These are phyloP conservation scores for Pluvialis apricaria DNA, from an alignment of 2,113 vertebrate species.

Conservation along the genomic window DNA sequence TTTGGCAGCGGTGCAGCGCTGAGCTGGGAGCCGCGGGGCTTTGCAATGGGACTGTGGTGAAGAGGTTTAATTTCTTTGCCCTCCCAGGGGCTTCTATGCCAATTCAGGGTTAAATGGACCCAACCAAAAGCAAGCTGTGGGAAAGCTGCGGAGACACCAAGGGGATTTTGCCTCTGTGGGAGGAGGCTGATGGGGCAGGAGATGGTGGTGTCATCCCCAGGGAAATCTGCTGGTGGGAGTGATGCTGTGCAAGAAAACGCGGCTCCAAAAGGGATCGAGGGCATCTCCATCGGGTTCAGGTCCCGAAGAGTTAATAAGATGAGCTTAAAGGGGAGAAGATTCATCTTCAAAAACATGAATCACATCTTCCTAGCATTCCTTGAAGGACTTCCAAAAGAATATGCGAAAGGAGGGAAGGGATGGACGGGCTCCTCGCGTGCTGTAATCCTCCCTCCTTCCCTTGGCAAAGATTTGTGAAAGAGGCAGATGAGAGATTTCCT, in stretches of 20 bases:
- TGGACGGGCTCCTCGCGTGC: not conserved
- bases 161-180: not conserved
- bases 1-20: not conserved
- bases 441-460: not conserved
- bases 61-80: not conserved
- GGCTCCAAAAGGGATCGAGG: not conserved
- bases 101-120: not conserved
- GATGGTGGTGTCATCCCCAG: not conserved
- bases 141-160: not conserved
- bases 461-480: not conserved
- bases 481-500: conserved; percentile 34
- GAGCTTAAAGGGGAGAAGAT: not conserved
- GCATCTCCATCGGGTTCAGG: not conserved
- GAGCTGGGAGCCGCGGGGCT: not conserved
- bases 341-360: not conserved
- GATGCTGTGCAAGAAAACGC: not conserved
- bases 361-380: not conserved
- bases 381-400: conserved; percentile 25
- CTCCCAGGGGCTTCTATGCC: not conserved
- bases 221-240: not conserved
- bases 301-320: not conserved
- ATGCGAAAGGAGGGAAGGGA: not conserved
- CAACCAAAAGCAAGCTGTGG: not conserved
- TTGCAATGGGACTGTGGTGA: rapidly evolving
- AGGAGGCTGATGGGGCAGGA: not conserved